Base-by-base conservation (phyloP, 2,113 vertebrate genomes). In the Paradisaea rubra region DNA sequence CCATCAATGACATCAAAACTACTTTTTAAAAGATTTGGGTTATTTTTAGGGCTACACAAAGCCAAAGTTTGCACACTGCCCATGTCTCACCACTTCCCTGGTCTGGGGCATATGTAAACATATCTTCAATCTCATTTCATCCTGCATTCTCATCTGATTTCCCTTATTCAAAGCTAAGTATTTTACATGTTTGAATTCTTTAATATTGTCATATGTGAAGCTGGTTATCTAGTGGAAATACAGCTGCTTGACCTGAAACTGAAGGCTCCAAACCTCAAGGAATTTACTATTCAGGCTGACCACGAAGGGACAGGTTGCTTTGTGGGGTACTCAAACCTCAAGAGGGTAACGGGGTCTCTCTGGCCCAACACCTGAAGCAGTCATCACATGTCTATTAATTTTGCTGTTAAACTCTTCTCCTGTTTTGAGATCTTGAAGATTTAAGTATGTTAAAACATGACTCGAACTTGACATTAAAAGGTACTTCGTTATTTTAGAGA, bases 321-420 rank as follows among this genome's bases (percentile, higher is more conserved):
- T 47, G 37, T 22, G 68, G 24, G 47, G 66, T 33, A 20, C 57
- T 42, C 33, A 47, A 9, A 81, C 18, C 2, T 3, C 2, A 7
- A 39, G 52, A 52, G 4, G 1, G 5, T 22, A 15, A 24, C 0
- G 0, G 8, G 19, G 8, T 14, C 24, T 59, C 57, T 66, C 31
- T 7, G 49, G 28, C 24, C 52, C 23, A 6, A 15, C 8, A 61
- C 9, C 49, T 25, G 33, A 59, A 33, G 35, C 24, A 64, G 68
- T 4, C 31, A 44, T 39, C 31, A 19, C 8, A 7, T 7, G 3
- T 54, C 33, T 27, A 16, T n/a, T 28, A 25, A 13, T 5, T 30
- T 13, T 59, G 19, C 54, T 60, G 25, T 42, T 88, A 47, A 71
- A 57, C 7, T 61, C 24, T 31, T 21, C n/a, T 25, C 39, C 10